A percentile compares a stretch with the other conserved stretches of the same genome.
phyloP scores from a whole-genome alignment of 2,113 vertebrate genomes.

The Emydocephalus ijimae region DNA sequence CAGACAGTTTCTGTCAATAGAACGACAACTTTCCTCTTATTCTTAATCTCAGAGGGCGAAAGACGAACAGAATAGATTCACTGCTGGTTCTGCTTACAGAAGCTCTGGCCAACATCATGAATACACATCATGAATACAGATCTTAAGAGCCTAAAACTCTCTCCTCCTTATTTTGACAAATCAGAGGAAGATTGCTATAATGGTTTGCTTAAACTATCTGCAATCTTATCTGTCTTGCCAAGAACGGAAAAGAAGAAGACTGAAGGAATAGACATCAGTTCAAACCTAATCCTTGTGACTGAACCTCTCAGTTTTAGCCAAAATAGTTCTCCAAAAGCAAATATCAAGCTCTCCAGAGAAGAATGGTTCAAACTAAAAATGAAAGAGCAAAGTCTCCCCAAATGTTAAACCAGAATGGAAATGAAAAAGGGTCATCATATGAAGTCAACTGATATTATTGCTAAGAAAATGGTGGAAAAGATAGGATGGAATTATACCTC shows the following conservation, averaged over 20 bases:
- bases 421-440: background rate
- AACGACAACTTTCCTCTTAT: background rate
- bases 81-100: background rate
- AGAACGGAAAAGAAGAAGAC: background rate
- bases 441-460: background rate
- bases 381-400: background rate
- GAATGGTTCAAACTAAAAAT: background rate
- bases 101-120: background rate
- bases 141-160: background rate
- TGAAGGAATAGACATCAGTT: background rate
- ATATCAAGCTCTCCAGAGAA: background rate
- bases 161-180: background rate
- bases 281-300: background rate
- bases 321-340: background rate
- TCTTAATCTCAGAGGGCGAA: background rate
- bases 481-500: background rate
- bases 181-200: background rate
- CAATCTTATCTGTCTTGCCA: background rate
- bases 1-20: background rate
- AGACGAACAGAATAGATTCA: background rate
- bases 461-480: background rate
- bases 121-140: background rate
- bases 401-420: background rate
- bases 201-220: background rate
- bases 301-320: background rate